Conservation (phyloP, 1,140 invertebrate genomes). For the Drosophila funebris region DNA sequence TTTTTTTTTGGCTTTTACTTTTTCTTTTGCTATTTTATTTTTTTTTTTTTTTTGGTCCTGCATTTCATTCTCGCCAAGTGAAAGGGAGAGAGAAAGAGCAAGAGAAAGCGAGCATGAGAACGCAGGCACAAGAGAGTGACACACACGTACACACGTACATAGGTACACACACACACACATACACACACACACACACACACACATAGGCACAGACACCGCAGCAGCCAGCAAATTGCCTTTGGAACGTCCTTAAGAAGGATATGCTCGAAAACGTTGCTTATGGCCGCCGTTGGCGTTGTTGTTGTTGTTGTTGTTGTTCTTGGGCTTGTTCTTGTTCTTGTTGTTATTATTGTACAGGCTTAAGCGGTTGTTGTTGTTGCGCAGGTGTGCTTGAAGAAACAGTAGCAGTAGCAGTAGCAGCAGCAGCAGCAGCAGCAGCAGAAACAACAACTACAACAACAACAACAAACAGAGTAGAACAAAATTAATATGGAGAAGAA, state of each 20-base stretch:
- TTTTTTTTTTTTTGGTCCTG: slow-evolving; percentile 4
- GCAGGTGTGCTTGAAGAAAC: slow-evolving; percentile 40
- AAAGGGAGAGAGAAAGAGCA: slow-evolving; percentile 20
- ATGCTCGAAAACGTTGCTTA: slow-evolving; percentile 76
- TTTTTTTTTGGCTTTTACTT: slow-evolving; percentile 7
- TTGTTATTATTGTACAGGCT: slow-evolving; percentile 13
- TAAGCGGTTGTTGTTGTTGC: slow-evolving; percentile 18
- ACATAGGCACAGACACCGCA: slow-evolving; percentile 16
- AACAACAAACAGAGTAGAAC: slow-evolving; percentile 8
- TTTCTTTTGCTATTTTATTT: slow-evolving; percentile 16
- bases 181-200: slow-evolving; percentile 26
- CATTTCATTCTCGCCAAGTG: slow-evolving; percentile 15
- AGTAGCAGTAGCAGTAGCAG: background rate
- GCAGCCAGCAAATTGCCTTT: slow-evolving; percentile 76
- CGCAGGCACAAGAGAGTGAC: slow-evolving; percentile 27
- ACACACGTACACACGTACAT: slow-evolving; percentile 40
- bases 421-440: slow-evolving; percentile 12
- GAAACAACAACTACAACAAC: slow-evolving; percentile 1
- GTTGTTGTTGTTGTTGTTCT: slow-evolving; percentile 21
- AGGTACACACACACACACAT: background rate
- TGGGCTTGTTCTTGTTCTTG: slow-evolving; percentile 3
- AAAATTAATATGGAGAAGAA: slow-evolving; percentile 7
- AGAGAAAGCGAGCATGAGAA: background rate
- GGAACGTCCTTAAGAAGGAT: slow-evolving; percentile 83
- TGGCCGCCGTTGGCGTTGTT: slow-evolving; percentile 41